Base-by-base conservation (phyloP, 2,113 vertebrate species). In the Xiphophorus hellerii region DNA sequence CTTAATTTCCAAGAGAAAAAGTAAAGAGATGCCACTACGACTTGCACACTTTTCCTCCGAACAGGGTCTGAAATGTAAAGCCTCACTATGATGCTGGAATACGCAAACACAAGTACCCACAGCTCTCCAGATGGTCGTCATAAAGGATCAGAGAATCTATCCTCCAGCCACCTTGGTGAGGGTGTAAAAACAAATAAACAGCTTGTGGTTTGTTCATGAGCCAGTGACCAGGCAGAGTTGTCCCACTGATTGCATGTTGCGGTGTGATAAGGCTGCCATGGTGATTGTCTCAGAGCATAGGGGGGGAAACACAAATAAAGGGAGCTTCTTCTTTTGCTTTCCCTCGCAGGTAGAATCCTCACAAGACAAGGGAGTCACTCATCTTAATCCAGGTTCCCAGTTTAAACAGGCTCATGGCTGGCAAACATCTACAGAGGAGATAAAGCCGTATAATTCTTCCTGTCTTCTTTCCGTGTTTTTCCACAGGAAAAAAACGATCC, bases 81-180 rank as follows among this genome's bases (percentile, higher is more conserved):
- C 58, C 65, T 76, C 29, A 33, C 74, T 66, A 28, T 31, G 54
- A 33, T 27, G 51, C 2, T 5, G 27, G 37, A 25, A 35, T 12
- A 58, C 31, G 48, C 54, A 58, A n/a, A 66, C 62, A 62, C 9
- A 25, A 65, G 33, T 70, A 71, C 42, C 65, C 75, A 58, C 14
- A 44, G 66, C 76, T 73, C 80, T 92, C 90, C 91, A 93, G 90
- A 92, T 93, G 92, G 91, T 84, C 77, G 65, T 82, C 83, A 76
- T 62, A 69, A 77, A 84, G 77, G 82, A 87, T 87, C 90, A 87
- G 81, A 84, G 84, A 79, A 87, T 87, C 84, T 73, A 81, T 89
- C 87, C 66, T 81, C 51, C 85, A 81, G 87, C 64, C 73, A 80
- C 79, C 80, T 80, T 89, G 80, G 82, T 85, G 82, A 88, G 80